These are phyloP conservation scores for Mandrillus leucophaeus DNA, from an alignment of 2,113 vertebrate genomes.

Conservation along the genomic window DNA sequence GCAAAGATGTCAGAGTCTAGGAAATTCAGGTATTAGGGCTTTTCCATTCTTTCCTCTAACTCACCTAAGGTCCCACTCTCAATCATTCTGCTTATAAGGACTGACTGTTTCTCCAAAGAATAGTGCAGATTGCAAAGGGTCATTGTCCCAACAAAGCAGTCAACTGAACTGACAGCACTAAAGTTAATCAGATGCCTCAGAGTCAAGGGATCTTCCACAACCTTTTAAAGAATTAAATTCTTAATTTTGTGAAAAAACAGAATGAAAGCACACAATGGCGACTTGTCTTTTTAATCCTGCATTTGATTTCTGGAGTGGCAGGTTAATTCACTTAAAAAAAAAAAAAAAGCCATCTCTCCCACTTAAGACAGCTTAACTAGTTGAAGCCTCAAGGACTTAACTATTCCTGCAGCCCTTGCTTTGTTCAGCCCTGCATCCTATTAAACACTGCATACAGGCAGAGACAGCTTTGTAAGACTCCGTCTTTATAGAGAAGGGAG, in stretches of 20 bases:
- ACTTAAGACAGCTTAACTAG: conserved; percentile 10
- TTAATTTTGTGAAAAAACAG: background rate
- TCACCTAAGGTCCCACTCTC: background rate
- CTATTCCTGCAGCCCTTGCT: background rate
- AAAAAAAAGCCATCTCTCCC: background rate
- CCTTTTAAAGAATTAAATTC: background rate
- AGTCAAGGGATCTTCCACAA: background rate
- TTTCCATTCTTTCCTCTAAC: background rate
- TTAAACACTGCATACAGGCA: background rate
- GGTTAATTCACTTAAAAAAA: background rate
- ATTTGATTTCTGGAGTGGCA: background rate
- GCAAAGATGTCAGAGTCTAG: background rate
- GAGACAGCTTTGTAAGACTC: background rate
- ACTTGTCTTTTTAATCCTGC: background rate
- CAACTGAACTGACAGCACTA: background rate
- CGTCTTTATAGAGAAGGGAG: background rate
- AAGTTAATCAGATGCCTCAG: background rate
- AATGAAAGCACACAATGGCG: background rate
- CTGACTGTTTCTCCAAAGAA: background rate
- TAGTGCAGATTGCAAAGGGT: background rate
- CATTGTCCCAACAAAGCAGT: background rate
- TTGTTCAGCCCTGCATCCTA: background rate
- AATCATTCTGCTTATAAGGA: background rate
- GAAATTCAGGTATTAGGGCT: background rate
- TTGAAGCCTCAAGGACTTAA: background rate